A percentile compares a stretch with the other conserved stretches of the same genome.
These are phyloP conservation scores for Tethea ocularis DNA, from an alignment of 2,888 invertebrate species.

Conservation along the genomic window DNA sequence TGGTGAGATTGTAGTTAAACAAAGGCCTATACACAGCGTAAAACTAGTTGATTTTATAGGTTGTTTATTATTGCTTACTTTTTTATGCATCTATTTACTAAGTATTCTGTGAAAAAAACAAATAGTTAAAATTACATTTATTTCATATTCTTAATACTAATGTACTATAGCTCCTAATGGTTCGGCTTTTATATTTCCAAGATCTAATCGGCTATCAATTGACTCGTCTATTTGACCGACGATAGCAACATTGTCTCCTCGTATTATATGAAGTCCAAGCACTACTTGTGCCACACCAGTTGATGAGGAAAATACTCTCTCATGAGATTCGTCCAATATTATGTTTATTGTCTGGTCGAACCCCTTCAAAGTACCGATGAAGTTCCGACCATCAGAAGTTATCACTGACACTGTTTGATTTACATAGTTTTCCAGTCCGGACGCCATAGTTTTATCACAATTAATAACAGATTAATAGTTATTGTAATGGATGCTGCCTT, in stretches of 20 bases:
- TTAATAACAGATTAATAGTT: too few relatives aligned
- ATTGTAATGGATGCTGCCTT: too few relatives aligned
- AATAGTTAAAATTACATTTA: constrained; percentile 42
- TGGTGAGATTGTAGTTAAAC: too few relatives aligned
- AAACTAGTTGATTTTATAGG: background rate
- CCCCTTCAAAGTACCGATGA: constrained; percentile 98
- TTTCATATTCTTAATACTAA: constrained; percentile 63
- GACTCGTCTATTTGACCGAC: constrained; percentile 94
- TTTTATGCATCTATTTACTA: background rate
- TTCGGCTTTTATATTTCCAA: constrained; percentile 92
- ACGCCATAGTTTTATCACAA: constrained; percentile 86
- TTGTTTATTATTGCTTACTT: background rate
- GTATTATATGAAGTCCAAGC: constrained; percentile 97
- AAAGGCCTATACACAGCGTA: too few relatives aligned
- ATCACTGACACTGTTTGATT: constrained; percentile 97
- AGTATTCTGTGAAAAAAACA: constrained; percentile 15
- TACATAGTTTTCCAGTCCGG: constrained; percentile 93
- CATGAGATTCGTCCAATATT: constrained; percentile 98
- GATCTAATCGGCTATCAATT: constrained; percentile 91
- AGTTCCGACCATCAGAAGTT: constrained; percentile 97
- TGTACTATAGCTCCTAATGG: constrained; percentile 92
- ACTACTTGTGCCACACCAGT: constrained; percentile 94
- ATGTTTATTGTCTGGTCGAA: constrained; percentile 99
- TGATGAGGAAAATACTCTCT: constrained; percentile 97
- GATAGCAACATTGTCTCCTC: constrained; percentile 98